Percentiles rank a stretch among this genome's conserved stretches.
phyloP scores from a whole-genome alignment of 2,113 vertebrate genomes.

The Brienomyrus longianalis region DNA sequence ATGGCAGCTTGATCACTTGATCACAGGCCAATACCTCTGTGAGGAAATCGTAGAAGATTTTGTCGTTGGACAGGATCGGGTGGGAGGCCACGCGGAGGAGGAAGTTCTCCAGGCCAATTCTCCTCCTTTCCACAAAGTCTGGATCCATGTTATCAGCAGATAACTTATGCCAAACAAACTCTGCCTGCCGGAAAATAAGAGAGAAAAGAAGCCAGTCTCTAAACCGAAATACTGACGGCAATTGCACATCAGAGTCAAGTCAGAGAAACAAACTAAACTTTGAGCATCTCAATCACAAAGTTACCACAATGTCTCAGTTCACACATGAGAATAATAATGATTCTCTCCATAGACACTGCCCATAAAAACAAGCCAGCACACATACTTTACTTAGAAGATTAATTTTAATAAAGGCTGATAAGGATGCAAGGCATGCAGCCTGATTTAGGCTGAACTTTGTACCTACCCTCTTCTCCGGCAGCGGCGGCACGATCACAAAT shows the following conservation, averaged over 20 bases:
- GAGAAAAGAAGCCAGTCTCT: not conserved
- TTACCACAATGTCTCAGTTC: not conserved
- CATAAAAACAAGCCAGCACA: not conserved
- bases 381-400: not conserved
- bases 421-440: not conserved
- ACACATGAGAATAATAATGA: not conserved
- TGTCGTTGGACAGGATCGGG: slow-evolving; percentile 78
- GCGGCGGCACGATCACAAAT: slow-evolving; percentile 78
- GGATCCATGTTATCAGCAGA: slow-evolving; percentile 97
- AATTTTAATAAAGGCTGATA: not conserved
- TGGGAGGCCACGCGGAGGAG: slow-evolving; percentile 86
- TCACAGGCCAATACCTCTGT: slow-evolving; percentile 67
- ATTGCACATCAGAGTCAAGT: not conserved
- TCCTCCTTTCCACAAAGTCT: slow-evolving; percentile 89
- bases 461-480: slow-evolving; percentile 93
- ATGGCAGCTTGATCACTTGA: not conserved
- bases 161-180: slow-evolving; percentile 97
- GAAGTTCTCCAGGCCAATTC: slow-evolving; percentile 93
- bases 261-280: not conserved
- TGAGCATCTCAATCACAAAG: not conserved
- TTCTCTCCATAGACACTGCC: not conserved
- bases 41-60: slow-evolving; percentile 82
- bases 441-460: not conserved
- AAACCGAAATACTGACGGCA: not conserved
- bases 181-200: slow-evolving; percentile 64